Evolutionary conservation across 2,113 vertebrate genomes (phyloP), one percentile per base, ranked within the genome.

Genomic region (Oceanites oceanicus): DNA sequence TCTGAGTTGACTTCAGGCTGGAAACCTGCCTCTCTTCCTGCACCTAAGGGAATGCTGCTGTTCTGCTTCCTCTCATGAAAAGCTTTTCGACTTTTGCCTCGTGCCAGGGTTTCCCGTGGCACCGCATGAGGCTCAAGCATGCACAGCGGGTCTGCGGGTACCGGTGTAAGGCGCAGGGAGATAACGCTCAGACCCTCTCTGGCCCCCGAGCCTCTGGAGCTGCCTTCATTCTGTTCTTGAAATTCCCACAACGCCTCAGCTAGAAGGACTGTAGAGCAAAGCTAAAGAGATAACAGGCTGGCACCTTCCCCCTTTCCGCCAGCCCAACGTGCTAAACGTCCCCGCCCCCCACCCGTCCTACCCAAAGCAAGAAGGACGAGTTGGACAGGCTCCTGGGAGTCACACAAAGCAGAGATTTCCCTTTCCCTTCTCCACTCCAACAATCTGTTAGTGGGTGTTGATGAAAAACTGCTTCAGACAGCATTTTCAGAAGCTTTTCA

Each of bases 121-220:
- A 17, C 32, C 2, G 10, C 26, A 1, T 3, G 16, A 34, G 40
- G 25, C 17, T 40, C 29, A 26, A 10, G 47, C 16, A 15, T 0
- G 13, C 27, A 4, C 17, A 15, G 29, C 2, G 1, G 29, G 34
- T 32, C 29, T 6, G 56, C 2, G 1, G 19, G 23, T 62, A 47
- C 42, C 11, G 2, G 11, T 26, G 3, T 23, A 9, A 17, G 13
- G 18, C 38, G 53, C 18, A 40, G 34, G 55, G 16, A 52, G 34
- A 14, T 3, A 29, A 61, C 2, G 5, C 22, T 40, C 53, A 1
- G 14, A 59, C 34, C 11, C 23, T 11, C 53, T 23, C 38, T 12
- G 50, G 14, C 16, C n/a, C 29, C 29, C 3, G 0, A 47, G 47
- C 8, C 20, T 49, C 59, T 0, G 2, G 19, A 50, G n/a, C 50